Conservation (phyloP, 2,113 vertebrate species). For the Aegotheles bennettii region DNA sequence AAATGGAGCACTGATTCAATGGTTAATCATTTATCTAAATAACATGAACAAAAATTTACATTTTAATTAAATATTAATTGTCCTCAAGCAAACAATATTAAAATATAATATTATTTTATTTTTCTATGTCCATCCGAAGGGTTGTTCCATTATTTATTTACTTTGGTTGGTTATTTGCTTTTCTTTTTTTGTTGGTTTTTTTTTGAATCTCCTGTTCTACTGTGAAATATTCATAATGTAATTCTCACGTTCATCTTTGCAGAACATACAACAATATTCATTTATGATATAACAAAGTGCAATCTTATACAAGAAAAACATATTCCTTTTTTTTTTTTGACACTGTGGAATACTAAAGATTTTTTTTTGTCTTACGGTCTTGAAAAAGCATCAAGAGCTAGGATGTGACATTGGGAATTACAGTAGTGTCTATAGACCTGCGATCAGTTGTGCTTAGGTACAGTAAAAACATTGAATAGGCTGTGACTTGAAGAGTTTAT, state of each 20-base stretch:
- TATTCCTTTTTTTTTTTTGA: not conserved
- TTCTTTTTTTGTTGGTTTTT: not conserved
- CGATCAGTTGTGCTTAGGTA: not conserved
- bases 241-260: not conserved
- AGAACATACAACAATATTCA: not conserved
- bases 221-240: not conserved
- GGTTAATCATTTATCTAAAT: conserved; percentile 40
- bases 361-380: not conserved
- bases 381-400: not conserved
- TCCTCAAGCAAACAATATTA: conserved; percentile 19
- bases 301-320: not conserved
- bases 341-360: not conserved
- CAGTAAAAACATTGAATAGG: not conserved
- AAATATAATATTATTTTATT: conserved; percentile 30
- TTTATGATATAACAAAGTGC: not conserved
- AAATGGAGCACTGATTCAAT: not conserved
- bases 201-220: not conserved
- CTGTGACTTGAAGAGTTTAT: not conserved
- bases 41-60: conserved; percentile 43
- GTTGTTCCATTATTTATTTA: not conserved
- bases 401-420: not conserved
- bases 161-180: not conserved
- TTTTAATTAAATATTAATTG: conserved; percentile 63
- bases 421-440: not conserved
- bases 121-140: not conserved